Base-by-base conservation (phyloP, 1,140 invertebrate genomes). In the Drosophila hydei region DNA sequence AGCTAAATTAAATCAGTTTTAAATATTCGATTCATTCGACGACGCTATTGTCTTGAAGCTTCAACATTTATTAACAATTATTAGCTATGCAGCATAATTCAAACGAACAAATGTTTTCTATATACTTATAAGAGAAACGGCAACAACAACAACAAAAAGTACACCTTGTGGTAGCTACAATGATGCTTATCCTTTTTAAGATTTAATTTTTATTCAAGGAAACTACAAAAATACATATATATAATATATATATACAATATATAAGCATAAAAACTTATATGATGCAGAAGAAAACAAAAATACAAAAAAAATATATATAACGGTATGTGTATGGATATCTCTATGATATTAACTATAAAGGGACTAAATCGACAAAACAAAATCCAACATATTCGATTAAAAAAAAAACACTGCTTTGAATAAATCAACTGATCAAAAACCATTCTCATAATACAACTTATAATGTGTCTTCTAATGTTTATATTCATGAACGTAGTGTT, bases 1-100 rank as follows among this genome's bases (percentile, higher is more conserved):
- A 87, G 83, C 64, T 83, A 87, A 87, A 88, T 88, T 75, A 83
- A 88, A 87, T 76, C 61, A 76, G 78, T 77, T 81, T 74, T 68
- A 47, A 43, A 72, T 56, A 62, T 70, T 47, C 14, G 36, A 58
- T 51, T 47, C 42, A 72, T 79, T 54, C 36, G 47, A 69, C 5
- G 59, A 64, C 70, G 58, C 50, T 75, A 83, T 58, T 65, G 43
- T 65, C 60, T 64, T 33, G 73, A 77, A 75, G 78, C 78, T 83
- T 77, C 42, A 70, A 45, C 70, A 62, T 63, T 43, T 61, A 68
- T 63, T 33, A 70, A 54, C 56, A 58, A 61, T 60, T 64, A 72
- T 62, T 60, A 68, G 50, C 63, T 76, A 63, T 42, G 40, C 45
- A 48, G 30, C 47, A 23, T 68, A 60, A 27, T 58, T 56, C 42